phyloP scores from a whole-genome alignment of 2,888 invertebrate genomes.

The Phragmatobia fuliginosa region DNA sequence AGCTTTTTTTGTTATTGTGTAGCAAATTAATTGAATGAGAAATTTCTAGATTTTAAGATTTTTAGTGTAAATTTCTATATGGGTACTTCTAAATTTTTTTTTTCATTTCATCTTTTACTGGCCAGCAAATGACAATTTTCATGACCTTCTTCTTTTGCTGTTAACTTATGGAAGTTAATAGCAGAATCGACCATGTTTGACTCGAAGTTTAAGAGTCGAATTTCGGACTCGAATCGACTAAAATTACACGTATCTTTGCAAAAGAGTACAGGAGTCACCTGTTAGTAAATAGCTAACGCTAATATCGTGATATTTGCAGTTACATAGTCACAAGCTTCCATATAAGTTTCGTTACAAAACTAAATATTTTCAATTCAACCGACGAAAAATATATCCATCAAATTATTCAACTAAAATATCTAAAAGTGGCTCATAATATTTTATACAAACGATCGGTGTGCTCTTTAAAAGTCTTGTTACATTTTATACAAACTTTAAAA shows the following conservation, averaged over 20 bases:
- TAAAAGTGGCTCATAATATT: not conserved
- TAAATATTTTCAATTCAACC: not conserved
- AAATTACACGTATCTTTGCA: no score
- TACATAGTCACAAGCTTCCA: not conserved
- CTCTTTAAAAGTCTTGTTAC: slow-evolving; percentile 4
- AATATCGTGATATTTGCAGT: no score
- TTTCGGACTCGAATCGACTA: not conserved
- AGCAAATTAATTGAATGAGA: not conserved
- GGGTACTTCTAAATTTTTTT: no score
- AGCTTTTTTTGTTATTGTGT: not conserved
- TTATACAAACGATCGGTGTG: slow-evolving; percentile 1
- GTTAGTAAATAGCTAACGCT: not conserved
- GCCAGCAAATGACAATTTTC: no score
- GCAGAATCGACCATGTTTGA: no score
- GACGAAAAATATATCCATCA: not conserved
- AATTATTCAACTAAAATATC: not conserved
- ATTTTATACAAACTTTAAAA: slow-evolving; percentile 29
- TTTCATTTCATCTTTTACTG: no score
- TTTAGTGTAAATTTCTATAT: not conserved
- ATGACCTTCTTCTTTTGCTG: no score
- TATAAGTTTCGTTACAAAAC: not conserved
- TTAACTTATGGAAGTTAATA: no score
- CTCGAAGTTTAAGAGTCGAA: not conserved
- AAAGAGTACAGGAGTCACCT: not conserved
- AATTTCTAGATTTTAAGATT: no score